Evolutionary conservation across 2,797 vertebrate genomes (phyloP), one percentile per base, ranked within the genome.

Genomic region (Gymnothorax reevesii): DNA sequence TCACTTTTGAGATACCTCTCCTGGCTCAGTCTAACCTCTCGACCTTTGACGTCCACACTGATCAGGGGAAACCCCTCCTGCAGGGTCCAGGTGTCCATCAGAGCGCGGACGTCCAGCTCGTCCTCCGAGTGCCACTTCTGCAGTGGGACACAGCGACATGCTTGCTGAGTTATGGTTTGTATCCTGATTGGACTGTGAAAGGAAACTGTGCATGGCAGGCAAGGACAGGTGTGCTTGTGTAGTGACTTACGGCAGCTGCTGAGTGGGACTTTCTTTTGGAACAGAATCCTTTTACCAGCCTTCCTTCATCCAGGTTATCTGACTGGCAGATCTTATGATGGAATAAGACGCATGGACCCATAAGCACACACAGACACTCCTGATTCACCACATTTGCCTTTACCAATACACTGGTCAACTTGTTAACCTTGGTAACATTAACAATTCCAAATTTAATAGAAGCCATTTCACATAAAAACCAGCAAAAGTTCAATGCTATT

Each of bases 11-110:
- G 88, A 79, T 95, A 99, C 66, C 93, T 95, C 87, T 99, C 96
- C 91, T 99, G 98, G 88, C 94, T 95, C 88, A 98, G 91, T 69
- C 94, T 91, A 13, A 98, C 93, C 0, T 96, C 95, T 12, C 93
- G 96, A 90, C 97, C 97, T 92, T 89, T 95, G 91, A 97, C 90
- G 0, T 94, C 95, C 86, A 98, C 92, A 0, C 96, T 98, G 87
- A 99, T 94, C 89, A 99, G 89, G 0, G 98, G 98, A 88, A 98
- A 98, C 33, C 98, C 98, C 88, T 97, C 97, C 91, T 99, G 98
- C 90, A 98, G 94, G 0, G 97, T 98, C 98, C 97, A 99, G 0
- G 97, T 98, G 89, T 98, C 95, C 98, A 99, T 99, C 94, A 98
- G 96, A 79, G 93, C 90, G 88, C 87, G 95, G 82, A 98, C 94